phyloP scores from a whole-genome alignment of 1,140 invertebrate genomes.

The Aphelinus atriplicis region DNA sequence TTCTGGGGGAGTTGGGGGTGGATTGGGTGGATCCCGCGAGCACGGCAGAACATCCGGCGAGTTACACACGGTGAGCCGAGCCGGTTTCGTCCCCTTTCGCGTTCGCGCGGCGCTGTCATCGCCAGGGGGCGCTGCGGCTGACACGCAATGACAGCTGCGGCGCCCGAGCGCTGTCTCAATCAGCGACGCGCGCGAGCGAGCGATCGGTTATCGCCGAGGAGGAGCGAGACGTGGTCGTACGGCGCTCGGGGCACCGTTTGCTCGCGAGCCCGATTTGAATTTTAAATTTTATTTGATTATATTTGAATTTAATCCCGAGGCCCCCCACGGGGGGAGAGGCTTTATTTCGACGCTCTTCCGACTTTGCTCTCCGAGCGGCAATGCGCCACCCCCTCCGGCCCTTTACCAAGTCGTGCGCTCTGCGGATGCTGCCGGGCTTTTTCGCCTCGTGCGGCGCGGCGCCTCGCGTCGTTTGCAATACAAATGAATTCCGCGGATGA shows the following conservation, averaged over 20 bases:
- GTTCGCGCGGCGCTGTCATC: conserved; percentile 60
- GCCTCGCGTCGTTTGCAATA: conserved; percentile 38
- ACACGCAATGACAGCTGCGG: conserved; percentile 62
- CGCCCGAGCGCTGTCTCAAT: conserved; percentile 61
- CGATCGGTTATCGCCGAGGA: conserved; percentile 51
- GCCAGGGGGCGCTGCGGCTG: conserved; percentile 65
- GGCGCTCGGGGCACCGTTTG: background rate
- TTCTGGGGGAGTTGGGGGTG: conserved; percentile 36
- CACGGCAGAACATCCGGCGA: conserved; percentile 51
- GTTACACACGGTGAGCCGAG: conserved; percentile 50
- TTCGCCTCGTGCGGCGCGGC: background rate
- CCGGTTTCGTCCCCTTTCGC: conserved; percentile 64
- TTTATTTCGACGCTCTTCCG: conserved; percentile 9
- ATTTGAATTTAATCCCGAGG: conserved; percentile 66
- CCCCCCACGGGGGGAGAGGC: background rate
- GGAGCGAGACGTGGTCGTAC: conserved; percentile 11
- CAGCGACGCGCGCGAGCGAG: conserved; percentile 33
- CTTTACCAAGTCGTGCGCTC: too few relatives aligned
- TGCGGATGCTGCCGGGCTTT: too few relatives aligned
- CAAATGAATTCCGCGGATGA: conserved; percentile 37
- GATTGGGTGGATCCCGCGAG: conserved; percentile 52
- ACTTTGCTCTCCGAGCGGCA: conserved; percentile 13
- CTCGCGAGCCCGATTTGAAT: conserved; percentile 59
- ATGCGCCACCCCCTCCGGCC: too few relatives aligned
- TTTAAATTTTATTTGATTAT: conserved; percentile 69